A percentile compares a stretch with the other conserved stretches of the same genome.
phyloP scores from a whole-genome alignment of 2,797 vertebrate genomes.

The Basileuterus tristriatus region DNA sequence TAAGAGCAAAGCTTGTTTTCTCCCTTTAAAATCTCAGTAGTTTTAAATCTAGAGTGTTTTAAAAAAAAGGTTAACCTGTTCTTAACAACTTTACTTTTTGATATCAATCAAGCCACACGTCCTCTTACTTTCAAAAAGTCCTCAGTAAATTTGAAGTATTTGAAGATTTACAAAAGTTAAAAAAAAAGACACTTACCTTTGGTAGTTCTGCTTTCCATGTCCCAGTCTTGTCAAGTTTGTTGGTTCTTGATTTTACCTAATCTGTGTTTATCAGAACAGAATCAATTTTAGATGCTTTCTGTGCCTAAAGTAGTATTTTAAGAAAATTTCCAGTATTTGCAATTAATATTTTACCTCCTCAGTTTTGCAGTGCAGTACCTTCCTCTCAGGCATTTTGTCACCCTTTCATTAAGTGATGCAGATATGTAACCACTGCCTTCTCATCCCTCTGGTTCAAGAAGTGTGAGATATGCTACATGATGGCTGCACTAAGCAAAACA shows the following conservation, averaged over 20 bases:
- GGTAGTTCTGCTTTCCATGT: not conserved
- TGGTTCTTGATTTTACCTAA: not conserved
- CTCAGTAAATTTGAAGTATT: not conserved
- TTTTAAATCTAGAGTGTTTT: not conserved
- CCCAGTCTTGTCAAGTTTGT: not conserved
- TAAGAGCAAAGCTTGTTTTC: not conserved
- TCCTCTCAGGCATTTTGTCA: not conserved
- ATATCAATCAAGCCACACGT: not conserved
- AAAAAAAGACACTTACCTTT: not conserved
- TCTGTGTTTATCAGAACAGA: constrained; percentile 12
- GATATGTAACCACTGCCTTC: not conserved
- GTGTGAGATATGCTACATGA: not conserved
- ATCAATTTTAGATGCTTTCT: not conserved
- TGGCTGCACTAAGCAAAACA: not conserved
- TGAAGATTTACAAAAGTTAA: not conserved
- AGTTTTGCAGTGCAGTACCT: not conserved
- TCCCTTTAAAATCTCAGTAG: not conserved
- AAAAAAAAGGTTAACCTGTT: not conserved
- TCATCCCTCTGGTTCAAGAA: not conserved
- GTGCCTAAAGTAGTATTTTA: not conserved
- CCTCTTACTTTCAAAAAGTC: not conserved
- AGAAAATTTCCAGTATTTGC: not conserved
- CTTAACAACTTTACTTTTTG: not conserved
- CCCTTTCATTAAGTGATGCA: not conserved
- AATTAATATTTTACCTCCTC: not conserved